Base-by-base conservation (phyloP, 2,113 vertebrate genomes). In the Pogona vitticeps region DNA sequence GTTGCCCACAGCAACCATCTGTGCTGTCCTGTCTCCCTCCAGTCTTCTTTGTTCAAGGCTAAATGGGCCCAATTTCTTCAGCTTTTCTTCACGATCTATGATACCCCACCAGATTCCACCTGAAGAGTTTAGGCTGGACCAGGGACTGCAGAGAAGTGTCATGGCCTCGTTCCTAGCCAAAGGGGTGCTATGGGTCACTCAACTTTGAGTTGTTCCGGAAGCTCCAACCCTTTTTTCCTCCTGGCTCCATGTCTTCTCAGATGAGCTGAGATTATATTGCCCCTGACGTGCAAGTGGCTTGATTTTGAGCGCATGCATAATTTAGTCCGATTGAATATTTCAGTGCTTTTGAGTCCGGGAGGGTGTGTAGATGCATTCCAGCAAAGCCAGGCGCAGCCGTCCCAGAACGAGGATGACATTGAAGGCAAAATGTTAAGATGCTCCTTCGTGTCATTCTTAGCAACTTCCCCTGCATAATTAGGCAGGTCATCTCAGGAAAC, bases 311-410 rank as follows among this genome's bases (percentile, higher is more conserved):
- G 73, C 89, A 84, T 86, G 84, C 81, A 87, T 95, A 93, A 95
- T 93, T 94, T 88, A 94, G 84, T 67, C 83, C 85, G 91, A 94
- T 88, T 86, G 86, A 92, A 87, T 91, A 94, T 92, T 93, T 90
- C 88, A 42, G 85, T 85, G 86, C 88, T 90, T 94, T 92, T 89
- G 70, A 81, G 86, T 85, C n/a, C 80, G 77, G 90, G 91, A 92
- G 17, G 52, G 36, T 2, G 7, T 23, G 85, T 85, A 79, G 88
- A 87, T 76, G 52, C 42, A 87, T 83, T 68, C 52, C 17, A 59
- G 71, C 12, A 90, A 88, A 89, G 63, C 28, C 84, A 86, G 79
- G 88, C 89, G 80, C 14, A 26, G 2, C 9, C 42, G 31, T 13
- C 63, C 3, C 42, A 0, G 26, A 13, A 13, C 58, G 9, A 26